Evolutionary conservation across 1,140 invertebrate species (phyloP), one percentile per base, ranked within the genome.

Genomic region (Dendroctonus valens): DNA sequence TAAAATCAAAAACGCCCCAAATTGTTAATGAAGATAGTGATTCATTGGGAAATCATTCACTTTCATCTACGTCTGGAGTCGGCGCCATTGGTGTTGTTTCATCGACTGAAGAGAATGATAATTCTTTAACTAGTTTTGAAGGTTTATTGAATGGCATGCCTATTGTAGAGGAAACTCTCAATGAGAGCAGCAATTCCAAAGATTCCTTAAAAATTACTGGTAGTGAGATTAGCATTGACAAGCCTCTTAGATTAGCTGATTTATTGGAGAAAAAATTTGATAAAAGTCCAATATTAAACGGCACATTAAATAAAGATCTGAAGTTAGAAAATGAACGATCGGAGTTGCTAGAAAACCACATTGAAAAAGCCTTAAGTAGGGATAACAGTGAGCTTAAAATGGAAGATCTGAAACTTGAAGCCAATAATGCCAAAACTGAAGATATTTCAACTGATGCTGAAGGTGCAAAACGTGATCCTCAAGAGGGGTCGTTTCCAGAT

Each of bases 181-280:
- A 75, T 46, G 70, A 74, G 41, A 81, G 82, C 44, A 81, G 81
- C 12, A 83, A 83, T 41, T 83, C 82, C 14, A 84, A 85, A 69
- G 83, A 86, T 67, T 84, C 81, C 5, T 76, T 80, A 7, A 75
- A 80, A 40, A 77, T 77, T 4, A 73, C 74, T 42, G 72, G 74
- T 50, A 69, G 71, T 69, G 74, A 77, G 64, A 76, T 77, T 65
- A 65, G 67, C 11, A 73, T 70, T 15, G 73, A 76, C 49, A 78
- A 82, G 78, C 76, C 81, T 65, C 79, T 85, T 70, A 86, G 89
- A 82, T 75, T 91, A 5, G 87, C 86, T 0, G 88, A 90, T 75
- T 76, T 90, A 26, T 74, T 90, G 0, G 88, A 90, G 63, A 82
- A 84, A 66, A 84, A 83, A 70, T 81, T 90, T 0, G 84, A 86